Conservation (phyloP, 2,888 invertebrate species). For the Lasiommata megera region DNA sequence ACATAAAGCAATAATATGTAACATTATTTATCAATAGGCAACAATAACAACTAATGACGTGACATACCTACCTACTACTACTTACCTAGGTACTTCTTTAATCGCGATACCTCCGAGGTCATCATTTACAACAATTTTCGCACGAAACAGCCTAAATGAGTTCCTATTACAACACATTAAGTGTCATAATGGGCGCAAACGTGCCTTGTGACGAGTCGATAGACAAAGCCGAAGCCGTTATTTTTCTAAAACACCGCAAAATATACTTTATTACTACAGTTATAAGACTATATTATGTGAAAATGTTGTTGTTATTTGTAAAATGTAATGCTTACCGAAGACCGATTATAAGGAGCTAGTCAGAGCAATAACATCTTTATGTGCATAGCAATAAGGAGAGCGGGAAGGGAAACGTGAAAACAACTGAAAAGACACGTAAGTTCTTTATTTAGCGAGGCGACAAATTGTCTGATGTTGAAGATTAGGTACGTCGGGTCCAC, state of each 20-base stretch:
- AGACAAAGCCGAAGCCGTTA: slow-evolving; percentile 5
- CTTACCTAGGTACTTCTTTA: slow-evolving; percentile 11
- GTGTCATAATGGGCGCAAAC: background rate
- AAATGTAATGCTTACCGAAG: slow-evolving; percentile 15
- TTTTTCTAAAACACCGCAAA: background rate
- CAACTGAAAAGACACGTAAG: slow-evolving; percentile 22
- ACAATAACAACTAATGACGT: slow-evolving; percentile 16
- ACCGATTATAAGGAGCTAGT: slow-evolving; percentile 10
- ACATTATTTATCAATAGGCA: slow-evolving; percentile 23
- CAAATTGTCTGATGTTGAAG: slow-evolving; percentile 22
- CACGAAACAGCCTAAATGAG: background rate
- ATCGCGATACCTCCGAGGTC: slow-evolving; percentile 22
- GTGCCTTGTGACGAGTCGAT: slow-evolving; percentile 10
- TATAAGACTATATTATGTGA: background rate
- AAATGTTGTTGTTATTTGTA: slow-evolving; percentile 10
- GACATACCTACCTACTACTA: background rate
- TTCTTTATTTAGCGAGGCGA: slow-evolving; percentile 28
- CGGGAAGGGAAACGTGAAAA: slow-evolving; percentile 6
- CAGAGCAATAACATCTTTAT: slow-evolving; percentile 15
- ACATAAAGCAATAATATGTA: slow-evolving; percentile 20
- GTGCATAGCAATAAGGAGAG: slow-evolving; percentile 2
- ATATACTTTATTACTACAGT: background rate
- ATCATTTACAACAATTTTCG: slow-evolving; percentile 1
- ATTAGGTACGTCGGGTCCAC: slow-evolving; percentile 7
- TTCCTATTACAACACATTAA: background rate